Evolutionary conservation across 2,888 invertebrate species (phyloP), one percentile per base, ranked within the genome.

Genomic region (Diarsia rubi): DNA sequence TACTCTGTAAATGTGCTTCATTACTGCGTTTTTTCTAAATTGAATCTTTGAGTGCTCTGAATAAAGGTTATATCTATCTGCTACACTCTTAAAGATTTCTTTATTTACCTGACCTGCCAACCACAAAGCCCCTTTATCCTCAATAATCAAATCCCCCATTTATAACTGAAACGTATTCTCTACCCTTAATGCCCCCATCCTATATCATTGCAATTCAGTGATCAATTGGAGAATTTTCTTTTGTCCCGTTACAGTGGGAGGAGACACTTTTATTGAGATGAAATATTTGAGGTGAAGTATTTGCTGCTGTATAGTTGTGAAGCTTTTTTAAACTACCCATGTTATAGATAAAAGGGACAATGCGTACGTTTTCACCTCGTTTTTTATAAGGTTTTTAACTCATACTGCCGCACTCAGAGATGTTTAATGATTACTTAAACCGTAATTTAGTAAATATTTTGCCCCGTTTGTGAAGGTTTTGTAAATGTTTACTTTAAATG

Each of bases 221-320:
- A 69, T 72, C 59, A 69, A 73, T 70, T 67, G 42, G 37, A 60
- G 45, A 27, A 37, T 24, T n/a, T 16, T 12, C 60, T 52, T 64
- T 75, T 72, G 64, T 70, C 54, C 47, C 24, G 9, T 27, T 62
- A n/a, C 42, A 79, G 71, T 71, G 45, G 65, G 19, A 8, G 6
- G 44, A 45, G 54, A 69, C 64, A 84, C 42, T 80, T 80, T 65
- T 81, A 69, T 73, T 37, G 52, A 52, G 47, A n/a, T n/a, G n/a
- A n/a, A n/a, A n/a, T n/a, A 52, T 69, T 21, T 37, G 19, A 8
- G 21, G 42, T 37, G 68, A 66, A 24, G 49, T 62, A 62, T 70
- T 69, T 27, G n/a, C 44, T 44, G 6, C 2, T 16, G 16, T 4
- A 3, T 12, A 3, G 16, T 6, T 27, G 24, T 57, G 57, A 27